A percentile compares a stretch with the other conserved stretches of the same genome.
These are phyloP conservation scores for Harpegnathos saltator DNA, from an alignment of 1,140 invertebrate species.

Conservation along the genomic window DNA sequence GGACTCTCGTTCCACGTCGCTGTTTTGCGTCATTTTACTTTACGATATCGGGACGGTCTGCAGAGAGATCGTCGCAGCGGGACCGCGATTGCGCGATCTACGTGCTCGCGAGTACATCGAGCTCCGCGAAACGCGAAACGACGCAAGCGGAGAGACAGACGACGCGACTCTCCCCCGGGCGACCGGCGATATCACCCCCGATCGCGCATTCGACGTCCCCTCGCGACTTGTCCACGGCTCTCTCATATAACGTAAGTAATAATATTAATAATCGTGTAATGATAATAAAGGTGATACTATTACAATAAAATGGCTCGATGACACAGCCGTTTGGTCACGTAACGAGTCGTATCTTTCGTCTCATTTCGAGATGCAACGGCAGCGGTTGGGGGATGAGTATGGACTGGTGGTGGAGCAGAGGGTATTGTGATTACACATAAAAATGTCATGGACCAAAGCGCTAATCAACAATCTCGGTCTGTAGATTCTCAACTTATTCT, in stretches of 20 bases:
- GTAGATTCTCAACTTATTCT: conserved; percentile 61
- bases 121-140: not conserved
- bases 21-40: conserved; percentile 65
- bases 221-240: conserved; percentile 43
- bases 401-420: not conserved
- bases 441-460: conserved; percentile 83
- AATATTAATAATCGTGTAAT: conserved; percentile 73
- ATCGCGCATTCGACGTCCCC: conserved; percentile 8
- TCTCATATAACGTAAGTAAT: conserved; percentile 68
- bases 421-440: conserved; percentile 65
- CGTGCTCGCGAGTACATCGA: not conserved
- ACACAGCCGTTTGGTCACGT: conserved; percentile 20
- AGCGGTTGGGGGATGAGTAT: not conserved
- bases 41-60: conserved; percentile 60
- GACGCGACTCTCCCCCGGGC: not conserved
- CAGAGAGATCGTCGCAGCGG: conserved; percentile 38
- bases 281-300: conserved; percentile 71
- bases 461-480: conserved; percentile 76
- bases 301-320: conserved; percentile 64
- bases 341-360: conserved; percentile 24
- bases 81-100: not conserved
- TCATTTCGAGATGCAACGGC: conserved; percentile 39
- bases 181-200: not conserved
- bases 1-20: conserved; percentile 62
- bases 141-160: not conserved